These are phyloP conservation scores for Australoheros scitulus DNA, from an alignment of 2,113 vertebrate genomes.

Conservation along the genomic window DNA sequence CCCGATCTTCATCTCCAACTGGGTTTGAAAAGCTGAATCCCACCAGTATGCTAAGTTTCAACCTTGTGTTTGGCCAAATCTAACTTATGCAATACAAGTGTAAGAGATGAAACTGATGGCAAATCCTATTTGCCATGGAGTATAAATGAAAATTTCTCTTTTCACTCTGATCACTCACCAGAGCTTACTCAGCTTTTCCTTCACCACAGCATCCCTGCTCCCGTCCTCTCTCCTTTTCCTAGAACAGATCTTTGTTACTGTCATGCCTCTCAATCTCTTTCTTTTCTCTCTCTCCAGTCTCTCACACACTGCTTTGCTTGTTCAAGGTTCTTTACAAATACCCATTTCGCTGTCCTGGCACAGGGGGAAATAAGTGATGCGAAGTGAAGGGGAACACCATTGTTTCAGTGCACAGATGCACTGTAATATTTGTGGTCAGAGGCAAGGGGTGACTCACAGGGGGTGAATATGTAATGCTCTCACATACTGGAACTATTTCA, in stretches of 20 bases:
- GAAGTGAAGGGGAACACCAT: constrained; percentile 32
- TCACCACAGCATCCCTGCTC: constrained; percentile 17
- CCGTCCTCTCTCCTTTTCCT: background rate
- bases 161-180: background rate
- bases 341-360: constrained; percentile 7
- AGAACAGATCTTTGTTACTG: background rate
- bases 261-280: background rate
- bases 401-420: constrained; percentile 56
- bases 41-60: background rate
- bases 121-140: background rate
- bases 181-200: background rate
- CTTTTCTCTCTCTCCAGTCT: background rate
- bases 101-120: background rate
- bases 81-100: background rate
- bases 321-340: background rate
- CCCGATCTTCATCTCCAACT: background rate
- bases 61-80: background rate
- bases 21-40: background rate
- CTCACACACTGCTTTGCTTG: constrained; percentile 31
- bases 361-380: constrained; percentile 44
- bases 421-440: constrained; percentile 71
- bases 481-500: constrained; percentile 64
- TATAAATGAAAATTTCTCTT: background rate
- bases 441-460: constrained; percentile 33
- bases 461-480: constrained; percentile 45